Base-by-base conservation (phyloP, 2,888 invertebrate species). In the Galeopsomyia nigrocyanea region DNA sequence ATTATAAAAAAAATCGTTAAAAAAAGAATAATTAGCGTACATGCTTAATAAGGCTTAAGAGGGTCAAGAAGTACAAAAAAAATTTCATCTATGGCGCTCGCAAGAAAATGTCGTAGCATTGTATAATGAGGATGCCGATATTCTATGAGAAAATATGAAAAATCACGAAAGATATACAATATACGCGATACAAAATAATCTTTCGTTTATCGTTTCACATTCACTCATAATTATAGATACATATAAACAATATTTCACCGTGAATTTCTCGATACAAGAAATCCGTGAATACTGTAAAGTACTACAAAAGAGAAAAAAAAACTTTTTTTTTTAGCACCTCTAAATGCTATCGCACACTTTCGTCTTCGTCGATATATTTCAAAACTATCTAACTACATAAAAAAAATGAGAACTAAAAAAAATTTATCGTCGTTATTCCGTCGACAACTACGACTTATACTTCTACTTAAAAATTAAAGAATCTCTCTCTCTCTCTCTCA, bases 1-100 rank as follows among this genome's bases (percentile, higher is more conserved):
- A 68, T 63, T 71, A 75, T 55, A 74, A 74, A 71, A 73, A 26
- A 26, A 26, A 26, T 26, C 57, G 57, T 73, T 71, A 74, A 73
- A 74, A 77, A 76, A 74, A 26, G 26, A 68, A 74, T 71, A 75
- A 75, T 68, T 58, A 64, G 68, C 66, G 63, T 76, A 77, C 72
- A 73, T 71, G 75, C 73, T 71, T 73, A 71, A 26, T 26, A 26
- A 26, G 69, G 56, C 47, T 50, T 70, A 73, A 66, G 39, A 49
- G 47, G n/a, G n/a, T 70, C 68, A 73, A 68, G n/a, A n/a, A 68
- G 26, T 73, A 65, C 46, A 68, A 73, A 73, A 65, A n/a, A n/a
- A n/a, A n/a, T n/a, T 64, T 17, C 50, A 61, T 51, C 51, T 57
- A 73, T 47, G 65, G 60, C 65, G 57, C 65, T 66, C 68, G 68